phyloP scores from a whole-genome alignment of 92 coral and sea anemone genomes.

The Phymanthus crucifer region DNA sequence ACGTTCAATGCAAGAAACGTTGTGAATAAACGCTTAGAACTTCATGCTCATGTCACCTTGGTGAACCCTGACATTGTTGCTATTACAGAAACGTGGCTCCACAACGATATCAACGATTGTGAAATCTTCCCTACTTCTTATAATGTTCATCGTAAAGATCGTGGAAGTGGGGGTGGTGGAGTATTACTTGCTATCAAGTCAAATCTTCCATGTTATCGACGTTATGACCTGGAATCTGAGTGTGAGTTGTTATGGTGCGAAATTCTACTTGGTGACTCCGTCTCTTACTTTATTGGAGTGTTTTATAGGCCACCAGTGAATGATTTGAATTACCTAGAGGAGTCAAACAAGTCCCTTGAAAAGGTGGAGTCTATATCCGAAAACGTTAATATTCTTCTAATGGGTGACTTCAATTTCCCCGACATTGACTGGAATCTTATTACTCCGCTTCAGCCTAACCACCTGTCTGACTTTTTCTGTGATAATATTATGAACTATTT shows the following conservation, averaged over 20 bases:
- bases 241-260: slow-evolving; percentile 24
- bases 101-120: slow-evolving; percentile 8
- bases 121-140: background rate
- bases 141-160: slow-evolving; percentile 7
- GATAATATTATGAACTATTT: slow-evolving; percentile 19
- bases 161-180: slow-evolving; percentile 21
- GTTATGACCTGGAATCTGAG: slow-evolving; percentile 6
- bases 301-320: background rate
- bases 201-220: background rate
- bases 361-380: no score
- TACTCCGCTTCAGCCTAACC: slow-evolving; percentile 2
- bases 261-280: slow-evolving; percentile 2
- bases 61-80: slow-evolving; percentile 22
- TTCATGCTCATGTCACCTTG: no score
- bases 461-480: slow-evolving; percentile 9
- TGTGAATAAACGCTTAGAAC: no score
- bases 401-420: slow-evolving; percentile 23
- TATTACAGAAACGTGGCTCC: slow-evolving; percentile 5
- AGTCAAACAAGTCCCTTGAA: no score
- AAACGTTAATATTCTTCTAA: slow-evolving; percentile 10
- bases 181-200: slow-evolving; percentile 5
- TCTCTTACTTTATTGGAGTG: slow-evolving; percentile 7
- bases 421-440: slow-evolving; percentile 14
- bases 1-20: no score
- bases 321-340: background rate